These are phyloP conservation scores for Falcaria lacertinaria DNA, from an alignment of 2,888 invertebrate species.

Conservation along the genomic window DNA sequence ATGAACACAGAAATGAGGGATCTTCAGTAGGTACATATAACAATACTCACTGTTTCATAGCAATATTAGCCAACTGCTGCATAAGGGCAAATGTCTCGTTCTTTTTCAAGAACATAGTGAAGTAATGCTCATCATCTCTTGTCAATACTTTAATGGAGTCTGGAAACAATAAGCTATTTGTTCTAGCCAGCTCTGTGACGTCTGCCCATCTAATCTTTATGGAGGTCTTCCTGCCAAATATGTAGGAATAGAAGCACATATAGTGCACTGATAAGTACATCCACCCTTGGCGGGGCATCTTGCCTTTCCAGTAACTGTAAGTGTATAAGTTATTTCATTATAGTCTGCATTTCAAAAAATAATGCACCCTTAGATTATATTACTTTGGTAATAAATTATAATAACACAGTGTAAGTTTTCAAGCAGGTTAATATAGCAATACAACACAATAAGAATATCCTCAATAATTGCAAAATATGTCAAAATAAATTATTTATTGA, in stretches of 20 bases:
- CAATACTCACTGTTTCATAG: conserved; percentile 90
- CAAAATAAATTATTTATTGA: neutral
- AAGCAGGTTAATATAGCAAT: no score
- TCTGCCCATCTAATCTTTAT: conserved; percentile 95
- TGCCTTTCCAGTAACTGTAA: conserved; percentile 93
- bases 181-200: conserved; percentile 88
- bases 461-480: no score
- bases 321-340: no score
- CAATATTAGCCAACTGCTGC: conserved; percentile 97
- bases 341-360: no score
- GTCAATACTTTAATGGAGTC: conserved; percentile 93
- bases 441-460: no score
- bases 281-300: conserved; percentile 97
- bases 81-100: conserved; percentile 94
- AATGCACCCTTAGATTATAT: no score
- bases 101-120: conserved; percentile 94
- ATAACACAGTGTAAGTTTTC: no score
- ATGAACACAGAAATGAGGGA: no score
- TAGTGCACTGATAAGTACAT: conserved; percentile 98
- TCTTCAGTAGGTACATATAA: no score
- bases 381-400: no score
- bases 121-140: conserved; percentile 91
- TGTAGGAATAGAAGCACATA: conserved; percentile 96
- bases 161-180: conserved; percentile 87
- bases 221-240: conserved; percentile 94